These are phyloP conservation scores for Apostichopus leukothele DNA, from an alignment of 53 echinoderm and acorn worm genomes.

Conservation along the genomic window DNA sequence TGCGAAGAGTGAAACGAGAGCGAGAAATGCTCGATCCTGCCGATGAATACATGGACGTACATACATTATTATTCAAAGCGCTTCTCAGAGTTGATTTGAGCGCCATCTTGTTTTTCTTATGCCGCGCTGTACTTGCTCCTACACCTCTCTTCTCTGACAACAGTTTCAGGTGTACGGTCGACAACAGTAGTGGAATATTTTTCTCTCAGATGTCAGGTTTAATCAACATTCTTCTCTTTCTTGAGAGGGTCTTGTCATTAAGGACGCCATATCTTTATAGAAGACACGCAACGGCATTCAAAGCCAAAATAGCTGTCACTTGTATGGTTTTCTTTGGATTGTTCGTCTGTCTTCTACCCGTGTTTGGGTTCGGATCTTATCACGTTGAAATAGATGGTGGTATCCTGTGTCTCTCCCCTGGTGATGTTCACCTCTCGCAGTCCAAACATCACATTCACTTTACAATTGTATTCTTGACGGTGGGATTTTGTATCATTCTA, in stretches of 20 bases:
- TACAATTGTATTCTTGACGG: conserved; percentile 51
- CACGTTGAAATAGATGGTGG: conserved; percentile 32
- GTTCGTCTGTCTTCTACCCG: conserved; percentile 40
- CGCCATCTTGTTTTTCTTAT: conserved; percentile 55
- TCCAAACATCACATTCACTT: conserved; percentile 57
- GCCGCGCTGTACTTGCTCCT: conserved; percentile 22
- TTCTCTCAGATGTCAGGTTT: conserved; percentile 70
- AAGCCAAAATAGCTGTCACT: conserved; percentile 52
- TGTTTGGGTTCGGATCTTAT: conserved; percentile 66
- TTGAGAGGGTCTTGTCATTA: conserved; percentile 60
- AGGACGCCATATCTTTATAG: conserved; percentile 64
- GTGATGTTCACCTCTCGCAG: conserved; percentile 48
- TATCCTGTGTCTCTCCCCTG: conserved; percentile 64
- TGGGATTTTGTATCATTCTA: conserved; percentile 50
- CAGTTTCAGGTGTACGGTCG: conserved; percentile 54
- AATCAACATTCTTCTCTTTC: conserved; percentile 62
- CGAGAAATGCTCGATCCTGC: conserved; percentile 43
- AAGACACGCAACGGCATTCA: conserved; percentile 43
- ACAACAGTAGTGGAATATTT: conserved; percentile 54
- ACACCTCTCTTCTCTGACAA: conserved; percentile 1
- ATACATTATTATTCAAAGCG: conserved; percentile 40
- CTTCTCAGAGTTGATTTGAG: conserved; percentile 56
- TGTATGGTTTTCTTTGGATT: conserved; percentile 38
- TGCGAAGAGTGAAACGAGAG: conserved; percentile 23
- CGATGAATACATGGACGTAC: not conserved